Evolutionary conservation across 2,113 vertebrate species (phyloP).

Genomic region (Hemibagrus wyckioides): DNA sequence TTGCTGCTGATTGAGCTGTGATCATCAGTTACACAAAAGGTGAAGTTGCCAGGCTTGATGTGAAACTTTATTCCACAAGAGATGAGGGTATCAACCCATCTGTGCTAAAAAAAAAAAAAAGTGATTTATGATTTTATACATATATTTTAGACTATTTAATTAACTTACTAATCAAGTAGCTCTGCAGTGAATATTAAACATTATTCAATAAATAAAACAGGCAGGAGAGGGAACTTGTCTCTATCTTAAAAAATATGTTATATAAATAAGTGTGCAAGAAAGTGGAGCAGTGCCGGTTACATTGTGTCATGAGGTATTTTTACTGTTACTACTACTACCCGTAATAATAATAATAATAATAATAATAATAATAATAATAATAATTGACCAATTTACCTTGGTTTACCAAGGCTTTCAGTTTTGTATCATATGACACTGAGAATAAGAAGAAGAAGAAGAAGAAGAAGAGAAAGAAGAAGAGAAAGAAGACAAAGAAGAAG

Average conservation of each 20-base stretch:
- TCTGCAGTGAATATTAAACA: neutral
- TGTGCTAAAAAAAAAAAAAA: neutral
- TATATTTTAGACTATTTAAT: neutral
- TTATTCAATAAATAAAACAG: neutral
- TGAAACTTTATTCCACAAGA: conserved; percentile 15
- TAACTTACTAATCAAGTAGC: neutral
- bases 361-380: too few relatives aligned
- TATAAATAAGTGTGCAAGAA: too few relatives aligned
- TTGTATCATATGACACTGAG: neutral
- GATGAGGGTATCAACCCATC: conserved; percentile 25
- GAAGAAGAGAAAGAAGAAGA: neutral
- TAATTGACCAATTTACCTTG: too few relatives aligned
- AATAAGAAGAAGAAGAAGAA: neutral
- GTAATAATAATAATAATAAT: too few relatives aligned
- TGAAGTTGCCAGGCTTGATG: conserved; percentile 13
- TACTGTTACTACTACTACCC: too few relatives aligned
- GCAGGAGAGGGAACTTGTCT: too few relatives aligned
- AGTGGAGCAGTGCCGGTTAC: too few relatives aligned
- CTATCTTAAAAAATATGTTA: too few relatives aligned
- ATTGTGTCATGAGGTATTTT: too few relatives aligned
- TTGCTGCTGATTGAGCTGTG: conserved; percentile 35
- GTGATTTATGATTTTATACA: neutral
- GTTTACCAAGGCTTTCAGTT: neutral
- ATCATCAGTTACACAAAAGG: conserved; percentile 26
- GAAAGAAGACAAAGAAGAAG: too few relatives aligned